These are phyloP conservation scores for Junco hyemalis DNA, from an alignment of 2,113 vertebrate species.

Conservation along the genomic window DNA sequence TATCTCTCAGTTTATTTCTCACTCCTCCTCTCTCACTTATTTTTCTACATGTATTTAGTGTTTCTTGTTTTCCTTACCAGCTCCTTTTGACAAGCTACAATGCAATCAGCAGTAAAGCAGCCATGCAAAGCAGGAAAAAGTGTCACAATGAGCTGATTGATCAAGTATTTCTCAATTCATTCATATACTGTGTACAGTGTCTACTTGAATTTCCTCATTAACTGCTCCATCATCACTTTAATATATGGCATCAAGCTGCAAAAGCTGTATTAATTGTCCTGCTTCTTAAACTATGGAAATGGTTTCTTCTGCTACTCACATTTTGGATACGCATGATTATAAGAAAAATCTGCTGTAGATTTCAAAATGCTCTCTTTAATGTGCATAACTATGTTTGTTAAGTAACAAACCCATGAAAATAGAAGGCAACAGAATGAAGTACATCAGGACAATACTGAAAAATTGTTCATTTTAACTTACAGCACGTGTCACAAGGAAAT, in stretches of 20 bases:
- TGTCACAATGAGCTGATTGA: neutral
- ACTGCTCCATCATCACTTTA: neutral
- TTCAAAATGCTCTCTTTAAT: neutral
- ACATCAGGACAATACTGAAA: conserved; percentile 27
- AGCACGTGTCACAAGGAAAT: conserved; percentile 10
- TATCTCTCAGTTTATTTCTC: neutral
- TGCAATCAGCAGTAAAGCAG: neutral
- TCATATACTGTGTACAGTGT: neutral
- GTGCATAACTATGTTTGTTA: conserved; percentile 44
- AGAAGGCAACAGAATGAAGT: conserved; percentile 52
- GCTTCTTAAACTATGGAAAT: neutral
- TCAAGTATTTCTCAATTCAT: neutral
- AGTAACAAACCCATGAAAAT: conserved; percentile 48
- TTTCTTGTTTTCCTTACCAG: neutral
- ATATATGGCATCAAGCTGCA: neutral
- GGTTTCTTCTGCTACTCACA: neutral
- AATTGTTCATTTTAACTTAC: conserved; percentile 43
- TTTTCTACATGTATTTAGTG: neutral
- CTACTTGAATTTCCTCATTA: neutral
- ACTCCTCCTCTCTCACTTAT: neutral
- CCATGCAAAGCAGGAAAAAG: neutral
- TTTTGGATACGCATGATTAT: neutral
- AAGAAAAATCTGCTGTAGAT: conserved; percentile 19
- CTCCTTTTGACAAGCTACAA: neutral
- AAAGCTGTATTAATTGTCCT: neutral